phyloP scores from a whole-genome alignment of 2,888 invertebrate genomes.

The Listrodromus nycthemerus region DNA sequence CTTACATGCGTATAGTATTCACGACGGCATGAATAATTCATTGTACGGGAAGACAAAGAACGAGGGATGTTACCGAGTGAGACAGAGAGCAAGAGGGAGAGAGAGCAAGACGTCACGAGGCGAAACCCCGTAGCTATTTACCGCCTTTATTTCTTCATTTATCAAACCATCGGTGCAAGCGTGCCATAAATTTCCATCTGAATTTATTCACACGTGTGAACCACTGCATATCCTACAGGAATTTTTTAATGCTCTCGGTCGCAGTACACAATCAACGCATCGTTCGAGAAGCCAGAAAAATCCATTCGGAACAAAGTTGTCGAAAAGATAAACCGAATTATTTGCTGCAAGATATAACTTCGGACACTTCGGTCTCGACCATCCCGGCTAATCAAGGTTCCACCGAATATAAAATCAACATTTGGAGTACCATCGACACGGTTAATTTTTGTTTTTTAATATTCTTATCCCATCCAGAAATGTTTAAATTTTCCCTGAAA shows the following conservation, averaged over 20 bases:
- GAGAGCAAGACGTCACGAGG: slow-evolving; percentile 64
- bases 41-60: slow-evolving; percentile 69
- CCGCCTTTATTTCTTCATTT: slow-evolving; percentile 67
- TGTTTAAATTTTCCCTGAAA: too few species aligned
- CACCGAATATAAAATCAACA: too few species aligned
- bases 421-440: too few species aligned
- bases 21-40: slow-evolving; percentile 69
- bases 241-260: slow-evolving; percentile 38
- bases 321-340: slow-evolving; percentile 12
- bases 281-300: slow-evolving; percentile 7
- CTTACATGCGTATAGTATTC: slow-evolving; percentile 58
- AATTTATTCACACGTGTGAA: slow-evolving; percentile 50
- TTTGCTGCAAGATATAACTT: background rate
- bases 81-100: slow-evolving; percentile 24
- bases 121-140: slow-evolving; percentile 70
- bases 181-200: slow-evolving; percentile 58
- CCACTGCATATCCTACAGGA: slow-evolving; percentile 43
- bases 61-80: background rate
- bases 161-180: slow-evolving; percentile 64
- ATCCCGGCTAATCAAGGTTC: too few species aligned
- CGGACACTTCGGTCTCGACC: too few species aligned
- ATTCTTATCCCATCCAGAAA: too few species aligned
- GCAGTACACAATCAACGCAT: slow-evolving; percentile 35
- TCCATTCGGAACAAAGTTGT: slow-evolving; percentile 1
- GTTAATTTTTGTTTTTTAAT: too few species aligned